These are phyloP conservation scores for Falcaria lacertinaria DNA, from an alignment of 2,888 invertebrate genomes.

Conservation along the genomic window DNA sequence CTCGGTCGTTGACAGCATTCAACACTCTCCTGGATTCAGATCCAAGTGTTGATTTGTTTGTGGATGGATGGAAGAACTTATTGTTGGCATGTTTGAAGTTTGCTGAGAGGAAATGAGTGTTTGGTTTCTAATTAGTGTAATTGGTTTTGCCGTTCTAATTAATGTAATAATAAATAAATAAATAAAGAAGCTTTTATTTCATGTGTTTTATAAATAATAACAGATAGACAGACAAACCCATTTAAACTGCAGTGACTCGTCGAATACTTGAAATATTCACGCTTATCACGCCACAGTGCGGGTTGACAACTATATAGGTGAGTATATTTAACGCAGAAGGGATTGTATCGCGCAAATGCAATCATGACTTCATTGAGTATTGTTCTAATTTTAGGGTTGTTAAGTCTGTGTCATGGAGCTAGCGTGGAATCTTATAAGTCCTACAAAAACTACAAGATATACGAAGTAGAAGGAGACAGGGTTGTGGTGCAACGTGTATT, in stretches of 20 bases:
- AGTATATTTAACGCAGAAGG: not conserved
- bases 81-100: no score
- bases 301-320: not conserved
- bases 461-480: constrained; percentile 22
- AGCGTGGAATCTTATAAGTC: constrained; percentile 16
- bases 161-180: no score
- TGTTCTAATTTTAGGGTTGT: not conserved
- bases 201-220: not conserved
- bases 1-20: no score
- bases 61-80: no score
- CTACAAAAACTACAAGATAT: constrained; percentile 27
- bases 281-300: not conserved
- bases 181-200: no score
- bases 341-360: not conserved
- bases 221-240: not conserved
- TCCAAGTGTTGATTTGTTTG: no score
- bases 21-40: no score
- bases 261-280: not conserved
- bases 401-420: not conserved
- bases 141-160: no score
- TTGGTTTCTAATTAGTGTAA: no score
- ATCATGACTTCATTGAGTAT: not conserved
- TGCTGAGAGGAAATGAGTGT: no score
- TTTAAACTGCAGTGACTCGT: not conserved
- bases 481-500: constrained; percentile 15